Evolutionary conservation across 1,140 invertebrate species (phyloP).

Genomic region (Drosophila takahashii): DNA sequence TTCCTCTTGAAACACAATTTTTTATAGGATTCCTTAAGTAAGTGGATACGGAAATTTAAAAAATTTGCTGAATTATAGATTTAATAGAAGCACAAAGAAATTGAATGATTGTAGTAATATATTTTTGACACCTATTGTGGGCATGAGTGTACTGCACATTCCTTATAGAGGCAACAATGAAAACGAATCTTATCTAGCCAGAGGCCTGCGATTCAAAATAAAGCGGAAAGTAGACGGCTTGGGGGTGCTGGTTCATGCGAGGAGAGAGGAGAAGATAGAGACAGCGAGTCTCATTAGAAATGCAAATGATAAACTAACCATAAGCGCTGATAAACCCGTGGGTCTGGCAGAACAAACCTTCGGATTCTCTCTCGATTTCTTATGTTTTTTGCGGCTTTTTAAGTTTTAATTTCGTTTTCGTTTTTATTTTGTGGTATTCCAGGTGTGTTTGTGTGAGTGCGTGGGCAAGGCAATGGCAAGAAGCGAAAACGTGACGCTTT

Average conservation of each 20-base stretch:
- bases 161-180: slow-evolving; percentile 22
- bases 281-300: slow-evolving; percentile 12
- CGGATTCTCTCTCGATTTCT: slow-evolving; percentile 3
- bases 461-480: slow-evolving; percentile 56
- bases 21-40: no score
- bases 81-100: neutral
- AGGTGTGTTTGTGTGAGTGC: slow-evolving; percentile 22
- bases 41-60: neutral
- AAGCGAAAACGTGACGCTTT: slow-evolving; percentile 78
- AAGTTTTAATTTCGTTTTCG: slow-evolving; percentile 1
- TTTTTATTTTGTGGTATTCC: slow-evolving; percentile 42
- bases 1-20: neutral
- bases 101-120: neutral
- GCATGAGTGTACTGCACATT: slow-evolving; percentile 3
- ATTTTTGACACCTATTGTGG: slow-evolving; percentile 1
- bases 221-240: slow-evolving; percentile 17
- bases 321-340: slow-evolving; percentile 45
- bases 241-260: slow-evolving; percentile 30
- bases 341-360: slow-evolving; percentile 11
- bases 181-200: slow-evolving; percentile 57
- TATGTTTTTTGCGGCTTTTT: slow-evolving; percentile 3
- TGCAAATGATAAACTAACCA: slow-evolving; percentile 58
- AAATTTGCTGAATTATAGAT: neutral
- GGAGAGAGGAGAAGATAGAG: neutral
- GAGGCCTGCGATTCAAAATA: slow-evolving; percentile 21